Evolutionary conservation across 2,888 invertebrate genomes (phyloP), one percentile per base, ranked within the genome.

Genomic region (Apantesis nais): DNA sequence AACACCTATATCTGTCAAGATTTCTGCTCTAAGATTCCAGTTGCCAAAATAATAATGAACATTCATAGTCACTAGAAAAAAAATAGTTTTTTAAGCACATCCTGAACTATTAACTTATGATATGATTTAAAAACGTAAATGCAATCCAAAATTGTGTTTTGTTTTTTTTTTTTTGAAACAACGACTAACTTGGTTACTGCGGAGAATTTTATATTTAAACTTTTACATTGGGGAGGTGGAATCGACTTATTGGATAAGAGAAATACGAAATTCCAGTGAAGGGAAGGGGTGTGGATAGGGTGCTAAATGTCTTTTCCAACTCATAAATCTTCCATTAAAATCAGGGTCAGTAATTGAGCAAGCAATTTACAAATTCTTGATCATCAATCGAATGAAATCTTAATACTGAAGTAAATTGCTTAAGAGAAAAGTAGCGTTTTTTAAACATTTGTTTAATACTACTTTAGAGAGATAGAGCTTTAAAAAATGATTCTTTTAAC

Each of bases 291-390:
- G 83, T 76, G 81, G 85, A 88, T 86, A 80, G 86, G 86, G 86
- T 86, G 89, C 78, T 86, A 85, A 88, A 88, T 83, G 87, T 83
- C 85, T 83, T 82, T 85, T 84, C 83, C 77, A 79, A 83, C 77
- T 85, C 85, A 88, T 89, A 88, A 89, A 88, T 88, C 83, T 85
- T 85, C 83, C 85, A 86, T 85, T 85, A 86, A 84, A 83, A 82
- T 79, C 78, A 71, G 69, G 73, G 76, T 71, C 74, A 76, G 83
- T 85, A 86, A 86, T 85, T 86, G 83, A 81, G 81, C 82, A 76
- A 80, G 73, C 76, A 76, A 84, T 83, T 85, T 84, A 83, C 80
- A 83, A 83, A 78, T 61, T 58, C 31, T 67, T 68, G 69, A 66
- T 68, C 75, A 73, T 74, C 74, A 76, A 72, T 74, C 61, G 29